Conservation (phyloP, 2,113 vertebrate genomes). For the Turdus rufiventris region DNA sequence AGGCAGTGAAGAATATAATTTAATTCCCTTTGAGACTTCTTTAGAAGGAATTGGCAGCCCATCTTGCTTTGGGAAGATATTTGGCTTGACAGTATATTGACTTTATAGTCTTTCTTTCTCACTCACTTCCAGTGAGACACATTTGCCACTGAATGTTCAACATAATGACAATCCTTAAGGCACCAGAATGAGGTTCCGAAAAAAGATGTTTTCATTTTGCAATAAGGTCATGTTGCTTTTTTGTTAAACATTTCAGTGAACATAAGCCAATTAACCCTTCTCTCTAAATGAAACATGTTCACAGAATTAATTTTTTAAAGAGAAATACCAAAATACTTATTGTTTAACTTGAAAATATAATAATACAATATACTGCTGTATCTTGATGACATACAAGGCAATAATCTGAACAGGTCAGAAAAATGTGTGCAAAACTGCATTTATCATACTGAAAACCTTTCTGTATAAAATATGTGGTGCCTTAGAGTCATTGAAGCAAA, state of each 20-base stretch:
- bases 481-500: conserved; percentile 20
- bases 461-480: not conserved
- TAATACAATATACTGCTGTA: not conserved
- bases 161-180: conserved; percentile 43
- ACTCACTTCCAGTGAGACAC: conserved; percentile 28
- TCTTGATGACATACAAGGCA: not conserved
- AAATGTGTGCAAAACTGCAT: not conserved
- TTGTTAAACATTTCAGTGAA: not conserved
- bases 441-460: not conserved
- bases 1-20: conserved; percentile 60
- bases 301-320: not conserved
- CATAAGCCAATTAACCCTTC: not conserved
- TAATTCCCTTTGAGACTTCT: conserved; percentile 63
- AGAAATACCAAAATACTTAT: not conserved
- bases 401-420: not conserved
- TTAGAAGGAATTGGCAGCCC: conserved; percentile 51
- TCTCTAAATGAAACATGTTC: not conserved
- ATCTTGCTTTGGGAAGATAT: conserved; percentile 58
- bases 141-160: conserved; percentile 34
- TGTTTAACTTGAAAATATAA: not conserved
- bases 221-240: not conserved
- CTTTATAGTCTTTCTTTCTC: conserved; percentile 56
- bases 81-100: conserved; percentile 64
- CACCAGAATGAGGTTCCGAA: not conserved
- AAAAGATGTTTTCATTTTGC: conserved; percentile 26